phyloP scores from a whole-genome alignment of 1,140 invertebrate species.

The Neodiprion pinetum region DNA sequence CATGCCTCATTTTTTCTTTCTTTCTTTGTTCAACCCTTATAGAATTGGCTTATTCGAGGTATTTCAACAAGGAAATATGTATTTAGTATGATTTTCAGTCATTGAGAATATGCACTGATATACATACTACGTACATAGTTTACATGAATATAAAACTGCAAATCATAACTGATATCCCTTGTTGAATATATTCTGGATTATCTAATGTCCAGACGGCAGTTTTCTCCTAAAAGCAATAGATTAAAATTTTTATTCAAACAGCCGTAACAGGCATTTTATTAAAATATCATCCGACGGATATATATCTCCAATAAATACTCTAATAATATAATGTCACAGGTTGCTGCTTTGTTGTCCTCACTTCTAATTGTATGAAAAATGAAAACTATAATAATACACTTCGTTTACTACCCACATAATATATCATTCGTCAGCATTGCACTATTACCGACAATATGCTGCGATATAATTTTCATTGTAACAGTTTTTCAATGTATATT shows the following conservation, averaged over 20 bases:
- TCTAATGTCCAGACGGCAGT: conserved; percentile 50
- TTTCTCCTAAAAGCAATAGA: conserved; percentile 38
- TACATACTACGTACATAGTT: not conserved
- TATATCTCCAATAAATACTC: conserved; percentile 50
- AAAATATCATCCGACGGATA: conserved; percentile 44
- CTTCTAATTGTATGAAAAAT: conserved; percentile 18
- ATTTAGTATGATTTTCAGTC: not conserved
- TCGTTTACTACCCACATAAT: too few species aligned
- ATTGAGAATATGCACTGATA: not conserved
- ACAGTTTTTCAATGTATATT: too few species aligned
- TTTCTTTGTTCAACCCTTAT: not conserved
- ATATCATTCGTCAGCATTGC: not conserved
- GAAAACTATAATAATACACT: not conserved
- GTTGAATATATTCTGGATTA: not conserved
- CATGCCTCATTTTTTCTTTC: not conserved
- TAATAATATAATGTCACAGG: conserved; percentile 56
- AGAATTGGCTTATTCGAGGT: conserved; percentile 1
- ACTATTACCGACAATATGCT: not conserved
- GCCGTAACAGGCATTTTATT: conserved; percentile 40
- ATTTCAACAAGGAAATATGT: conserved; percentile 2
- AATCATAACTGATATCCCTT: conserved; percentile 23
- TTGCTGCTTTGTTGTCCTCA: conserved; percentile 43
- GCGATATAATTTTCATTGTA: not conserved
- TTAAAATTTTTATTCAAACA: conserved; percentile 33
- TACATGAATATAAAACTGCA: not conserved